phyloP scores from a whole-genome alignment of 2,113 vertebrate genomes.

The Albula glossodonta region DNA sequence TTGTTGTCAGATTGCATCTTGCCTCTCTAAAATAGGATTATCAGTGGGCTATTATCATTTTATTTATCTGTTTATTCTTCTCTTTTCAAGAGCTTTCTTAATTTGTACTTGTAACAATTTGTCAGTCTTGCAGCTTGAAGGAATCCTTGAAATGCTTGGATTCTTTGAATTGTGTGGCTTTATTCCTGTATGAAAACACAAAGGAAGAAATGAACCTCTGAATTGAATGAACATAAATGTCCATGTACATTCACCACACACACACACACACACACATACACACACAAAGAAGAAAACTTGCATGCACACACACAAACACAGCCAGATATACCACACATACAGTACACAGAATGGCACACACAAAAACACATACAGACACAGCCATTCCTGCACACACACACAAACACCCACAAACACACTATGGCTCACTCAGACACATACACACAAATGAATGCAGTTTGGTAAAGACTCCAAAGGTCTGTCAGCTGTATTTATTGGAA shows the following conservation, averaged over 20 bases:
- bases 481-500: slow-evolving; percentile 36
- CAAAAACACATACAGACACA: slow-evolving; percentile 12
- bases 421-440: slow-evolving; percentile 13
- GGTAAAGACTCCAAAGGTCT: background rate
- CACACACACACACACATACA: background rate
- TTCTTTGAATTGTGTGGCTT: slow-evolving; percentile 12
- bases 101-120: slow-evolving; percentile 11
- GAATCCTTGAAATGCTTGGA: background rate
- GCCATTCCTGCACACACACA: slow-evolving; percentile 15
- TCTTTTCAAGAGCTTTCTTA: slow-evolving; percentile 7
- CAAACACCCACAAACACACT: background rate
- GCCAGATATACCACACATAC: background rate
- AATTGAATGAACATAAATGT: background rate
- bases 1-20: slow-evolving; percentile 23
- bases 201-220: background rate
- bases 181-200: background rate
- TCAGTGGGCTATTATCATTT: background rate
- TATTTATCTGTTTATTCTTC: background rate
- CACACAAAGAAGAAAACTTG: background rate
- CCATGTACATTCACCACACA: background rate
- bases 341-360: background rate
- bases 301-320: background rate
- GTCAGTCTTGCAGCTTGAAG: background rate
- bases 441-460: background rate
- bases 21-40: background rate